Conservation (phyloP, 2,113 vertebrate genomes). For the Ptyas mucosa region DNA sequence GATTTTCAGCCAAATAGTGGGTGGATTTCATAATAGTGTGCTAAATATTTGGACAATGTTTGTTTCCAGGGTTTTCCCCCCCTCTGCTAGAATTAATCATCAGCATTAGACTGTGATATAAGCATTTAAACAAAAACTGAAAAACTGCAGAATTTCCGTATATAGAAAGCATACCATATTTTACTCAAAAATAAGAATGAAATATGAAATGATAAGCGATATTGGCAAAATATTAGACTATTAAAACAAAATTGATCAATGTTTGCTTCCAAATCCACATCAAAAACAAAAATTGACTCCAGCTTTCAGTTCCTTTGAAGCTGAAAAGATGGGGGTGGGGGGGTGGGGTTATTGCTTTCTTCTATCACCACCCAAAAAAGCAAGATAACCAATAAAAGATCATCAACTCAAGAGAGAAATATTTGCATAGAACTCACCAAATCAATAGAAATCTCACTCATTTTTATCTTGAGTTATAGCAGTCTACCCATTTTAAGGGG, state of each 20-base stretch:
- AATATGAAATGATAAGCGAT: conserved; percentile 20
- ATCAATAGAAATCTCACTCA: neutral
- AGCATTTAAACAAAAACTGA: neutral
- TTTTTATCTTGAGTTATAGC: neutral
- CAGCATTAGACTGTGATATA: conserved; percentile 12
- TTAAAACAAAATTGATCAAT: neutral
- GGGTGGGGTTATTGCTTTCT: neutral
- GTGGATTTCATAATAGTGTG: conserved; percentile 16
- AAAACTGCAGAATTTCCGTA: conserved; percentile 34
- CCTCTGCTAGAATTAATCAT: conserved; percentile 25
- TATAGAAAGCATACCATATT: conserved; percentile 38
- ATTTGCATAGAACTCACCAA: neutral
- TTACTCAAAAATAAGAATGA: conserved; percentile 16
- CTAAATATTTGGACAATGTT: conserved; percentile 13
- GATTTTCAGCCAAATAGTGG: conserved; percentile 14
- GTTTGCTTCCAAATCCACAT: neutral
- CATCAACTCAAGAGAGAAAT: neutral
- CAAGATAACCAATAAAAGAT: neutral
- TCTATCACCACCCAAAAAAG: neutral
- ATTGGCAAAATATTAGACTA: neutral
- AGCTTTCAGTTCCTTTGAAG: neutral
- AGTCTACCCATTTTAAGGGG: neutral
- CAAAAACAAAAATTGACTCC: neutral
- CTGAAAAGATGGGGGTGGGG: neutral
- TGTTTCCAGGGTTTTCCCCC: neutral